Base-by-base conservation (phyloP, 2,888 invertebrate species). In the Apamea crenata region DNA sequence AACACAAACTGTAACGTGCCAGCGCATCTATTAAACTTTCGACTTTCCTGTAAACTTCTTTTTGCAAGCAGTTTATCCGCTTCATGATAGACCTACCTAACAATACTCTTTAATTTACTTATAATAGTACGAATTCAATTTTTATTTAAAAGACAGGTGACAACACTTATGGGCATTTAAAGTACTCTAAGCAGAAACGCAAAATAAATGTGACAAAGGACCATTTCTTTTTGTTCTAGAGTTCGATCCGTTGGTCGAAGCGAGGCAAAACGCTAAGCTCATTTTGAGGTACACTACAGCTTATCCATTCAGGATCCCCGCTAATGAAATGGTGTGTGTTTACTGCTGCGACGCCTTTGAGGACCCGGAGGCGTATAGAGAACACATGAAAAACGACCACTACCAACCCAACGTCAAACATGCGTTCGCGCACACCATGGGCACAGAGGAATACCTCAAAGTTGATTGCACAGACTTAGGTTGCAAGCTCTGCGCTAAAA, bases 151-250 rank as follows among this genome's bases (percentile, higher is more conserved):
- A 40, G 25, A 40, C 59, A 59, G 18, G 5, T 8, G n/a, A 47
- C 65, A 47, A 50, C 18, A 14, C 29, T 18, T 14, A 63, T 29
- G 7, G 10, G 8, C 36, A 61, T 29, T 32, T 56, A 14, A 73
- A 47, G 18, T 32, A 40, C 0, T 63, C 2, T 61, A 63, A 70
- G 8, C 61, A 18, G 14, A 44, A 63, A 44, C 32, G 14, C n/a
- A 82, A 80, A 85, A 86, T 72, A 82, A 80, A 85, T 81, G 79
- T 90, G 84, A 90, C 88, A 91, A 91, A 81, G 90, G 85, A 72
- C 76, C 90, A 88, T 92, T 92, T 94, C 93, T 94, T 89, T 95
- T 94, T 94, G 94, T 95, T 95, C 94, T 95, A 95, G 94, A 93
- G 86, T 87, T 91, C 89, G 91, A 93, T 91, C 88, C 91, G 88